Evolutionary conservation across 2,113 vertebrate species (phyloP), one percentile per base, ranked within the genome.

Genomic region (Procapra przewalskii): DNA sequence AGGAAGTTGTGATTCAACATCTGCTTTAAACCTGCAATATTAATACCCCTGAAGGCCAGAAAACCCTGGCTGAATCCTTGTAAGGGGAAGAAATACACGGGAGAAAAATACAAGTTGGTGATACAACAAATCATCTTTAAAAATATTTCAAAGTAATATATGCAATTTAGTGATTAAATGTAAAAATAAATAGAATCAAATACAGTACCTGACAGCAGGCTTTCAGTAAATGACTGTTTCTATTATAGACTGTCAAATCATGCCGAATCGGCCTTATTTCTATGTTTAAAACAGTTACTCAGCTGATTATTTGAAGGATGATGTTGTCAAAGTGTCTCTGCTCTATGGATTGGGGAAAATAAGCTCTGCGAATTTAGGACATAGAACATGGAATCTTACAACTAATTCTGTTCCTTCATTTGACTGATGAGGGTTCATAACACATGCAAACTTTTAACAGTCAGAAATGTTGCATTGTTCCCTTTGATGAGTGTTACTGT

Each of bases 121-220:
- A 67, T 12, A 55, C 27, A 89, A 48, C 23, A 95, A 67, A 90
- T 57, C 91, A 36, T 83, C 14, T 88, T 94, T 89, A 82, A 48
- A 59, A 79, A 48, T 83, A 91, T 91, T 91, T 93, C 10, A 64
- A 91, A 40, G 27, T 87, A 55, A 80, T 92, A 33, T 77, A 17
- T 86, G 87, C 62, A 84, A 80, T 84, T 87, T 95, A 19, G 29
- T 96, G 27, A 62, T 33, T 67, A 89, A 92, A 96, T 29, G 29
- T 96, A 95, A 95, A 89, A 84, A 21, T 19, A 88, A 31, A 15
- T 75, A 91, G 15, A 91, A 81, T 89, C 11, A 94, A 77, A 89
- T 95, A 15, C 1, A 88, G 48, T 43, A 54, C 2, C 45, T 88
- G 50, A 75, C 23, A 96, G 2, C 43, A 75, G 89, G 3, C 25